Evolutionary conservation across 30 jellyfish, hydroid and myxozoan species (phyloP).

Genomic region (Aurelia sp.): DNA sequence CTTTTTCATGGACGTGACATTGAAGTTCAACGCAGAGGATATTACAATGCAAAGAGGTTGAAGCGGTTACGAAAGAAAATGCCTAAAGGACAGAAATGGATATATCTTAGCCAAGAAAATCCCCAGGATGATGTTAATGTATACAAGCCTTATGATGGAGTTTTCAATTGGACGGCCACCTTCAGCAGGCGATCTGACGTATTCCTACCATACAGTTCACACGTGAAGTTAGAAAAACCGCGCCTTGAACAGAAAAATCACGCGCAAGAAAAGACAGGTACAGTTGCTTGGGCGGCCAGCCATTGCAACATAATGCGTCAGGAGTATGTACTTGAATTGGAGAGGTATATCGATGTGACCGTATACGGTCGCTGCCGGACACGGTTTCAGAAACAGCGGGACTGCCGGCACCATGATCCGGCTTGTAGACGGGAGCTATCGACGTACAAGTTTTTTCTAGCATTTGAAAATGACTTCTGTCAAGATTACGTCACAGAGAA

Average conservation of each 20-base stretch:
- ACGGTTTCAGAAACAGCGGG: slow-evolving; percentile 52
- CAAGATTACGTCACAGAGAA: slow-evolving; percentile 96
- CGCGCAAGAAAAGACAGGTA: slow-evolving; percentile 78
- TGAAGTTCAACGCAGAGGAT: slow-evolving; percentile 10
- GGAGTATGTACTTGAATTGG: slow-evolving; percentile 84
- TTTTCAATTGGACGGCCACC: slow-evolving; percentile 93
- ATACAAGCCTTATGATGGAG: slow-evolving; percentile 79
- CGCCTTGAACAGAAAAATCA: slow-evolving; percentile 21
- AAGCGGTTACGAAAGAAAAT: slow-evolving; percentile 23
- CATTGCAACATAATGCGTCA: slow-evolving; percentile 84
- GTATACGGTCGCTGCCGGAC: slow-evolving; percentile 90
- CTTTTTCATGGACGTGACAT: slow-evolving; percentile 89
- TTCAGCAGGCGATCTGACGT: slow-evolving; percentile 81
- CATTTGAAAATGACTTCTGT: slow-evolving; percentile 93
- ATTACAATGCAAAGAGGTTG: slow-evolving; percentile 51
- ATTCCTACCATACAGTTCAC: slow-evolving; percentile 11
- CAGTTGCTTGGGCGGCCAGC: slow-evolving; percentile 87
- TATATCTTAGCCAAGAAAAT: slow-evolving; percentile 90
- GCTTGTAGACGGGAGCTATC: slow-evolving; percentile 65
- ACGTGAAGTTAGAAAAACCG: not conserved
- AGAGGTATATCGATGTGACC: slow-evolving; percentile 76
- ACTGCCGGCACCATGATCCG: slow-evolving; percentile 48
- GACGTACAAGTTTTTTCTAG: slow-evolving; percentile 75
- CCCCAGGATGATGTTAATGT: slow-evolving; percentile 38
- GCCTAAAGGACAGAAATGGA: slow-evolving; percentile 85